Base-by-base conservation (phyloP, 2,888 invertebrate genomes). In the Eupeodes latifasciatus region DNA sequence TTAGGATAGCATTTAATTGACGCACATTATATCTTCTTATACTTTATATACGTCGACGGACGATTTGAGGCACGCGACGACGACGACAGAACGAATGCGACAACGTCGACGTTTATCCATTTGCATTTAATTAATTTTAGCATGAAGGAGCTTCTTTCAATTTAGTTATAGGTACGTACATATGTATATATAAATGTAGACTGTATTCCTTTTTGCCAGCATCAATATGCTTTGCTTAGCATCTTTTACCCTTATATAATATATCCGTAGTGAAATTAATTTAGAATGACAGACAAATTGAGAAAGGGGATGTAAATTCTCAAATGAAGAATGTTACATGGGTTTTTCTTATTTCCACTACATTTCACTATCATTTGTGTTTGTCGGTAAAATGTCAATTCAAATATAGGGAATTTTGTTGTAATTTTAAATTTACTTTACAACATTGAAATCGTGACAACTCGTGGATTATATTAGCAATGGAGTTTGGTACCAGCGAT, bases 121-220 rank as follows among this genome's bases (percentile, higher is more conserved):
- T 59, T 47, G 59, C n/a, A 59, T 72, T 72, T 59, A 72, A 72
- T 72, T 72, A 59, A 59, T 57, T 59, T 34, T 14, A 72, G n/a
- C 47, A 72, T 34, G 47, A 47, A 59, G 59, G n/a, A 72, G 47
- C n/a, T 59, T 59, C 72, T 47, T 72, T 72, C 59, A 72, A 59
- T 47, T 71, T 14, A 27, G 27, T 14, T 27, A 40, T 40, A 40
- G 1, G 6, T 40, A 40, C 9, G 1, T 40, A 40, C 7, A 6
- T 40, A 40, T 7, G 40, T 40, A 9, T 5, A 1, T 40, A 40
- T 40, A 40, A 7, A 9, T 40, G 40, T 40, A 27, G 27, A 27
- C 27, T 59, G 0, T 11, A n/a, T 36, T 14, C n/a, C 14, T 7
- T 10, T 27, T 12, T 19, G 0, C 4, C 11, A 11, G 40, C 55